Conservation (phyloP, 2,888 invertebrate genomes). For the Penaeus monodon region DNA sequence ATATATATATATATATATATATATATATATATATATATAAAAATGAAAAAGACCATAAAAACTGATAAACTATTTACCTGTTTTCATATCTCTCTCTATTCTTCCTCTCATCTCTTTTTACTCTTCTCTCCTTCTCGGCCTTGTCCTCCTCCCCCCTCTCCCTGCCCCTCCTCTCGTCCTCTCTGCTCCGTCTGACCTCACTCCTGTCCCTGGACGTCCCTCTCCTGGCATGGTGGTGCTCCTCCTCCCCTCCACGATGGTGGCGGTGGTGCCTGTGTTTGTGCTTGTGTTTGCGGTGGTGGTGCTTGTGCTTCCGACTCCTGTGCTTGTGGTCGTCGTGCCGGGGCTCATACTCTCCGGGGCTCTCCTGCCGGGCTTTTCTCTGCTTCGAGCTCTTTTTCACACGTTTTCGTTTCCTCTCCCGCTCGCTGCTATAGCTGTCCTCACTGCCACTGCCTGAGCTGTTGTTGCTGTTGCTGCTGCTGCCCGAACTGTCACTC, state of each 20-base stretch:
- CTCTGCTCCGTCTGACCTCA: constrained; percentile 23
- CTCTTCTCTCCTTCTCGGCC: constrained; percentile 10
- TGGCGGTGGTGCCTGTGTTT: constrained; percentile 40
- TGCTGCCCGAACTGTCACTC: constrained; percentile 90
- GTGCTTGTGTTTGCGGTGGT: constrained; percentile 41
- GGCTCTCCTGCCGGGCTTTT: constrained; percentile 28
- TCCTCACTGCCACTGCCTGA: constrained; percentile 71
- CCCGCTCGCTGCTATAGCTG: constrained; percentile 44
- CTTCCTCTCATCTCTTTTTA: constrained; percentile 29
- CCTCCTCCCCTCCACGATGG: constrained; percentile 31
- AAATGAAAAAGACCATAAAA: too few relatives aligned
- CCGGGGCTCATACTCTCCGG: constrained; percentile 6
- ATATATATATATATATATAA: too few relatives aligned
- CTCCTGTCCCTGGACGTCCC: too few relatives aligned
- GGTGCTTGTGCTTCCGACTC: constrained; percentile 16
- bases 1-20: too few relatives aligned
- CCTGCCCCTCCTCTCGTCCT: constrained; percentile 12
- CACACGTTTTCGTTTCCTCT: constrained; percentile 63
- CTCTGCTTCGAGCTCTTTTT: constrained; percentile 54
- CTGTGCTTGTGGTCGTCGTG: constrained; percentile 36
- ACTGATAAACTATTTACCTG: not conserved
- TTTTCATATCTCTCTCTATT: constrained; percentile 26
- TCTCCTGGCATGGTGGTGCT: not conserved
- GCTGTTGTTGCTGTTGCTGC: constrained; percentile 89
- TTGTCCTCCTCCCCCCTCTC: constrained; percentile 18